Evolutionary conservation across 2,888 invertebrate genomes (phyloP), one percentile per base, ranked within the genome.

Genomic region (Podotricha telesiphe): DNA sequence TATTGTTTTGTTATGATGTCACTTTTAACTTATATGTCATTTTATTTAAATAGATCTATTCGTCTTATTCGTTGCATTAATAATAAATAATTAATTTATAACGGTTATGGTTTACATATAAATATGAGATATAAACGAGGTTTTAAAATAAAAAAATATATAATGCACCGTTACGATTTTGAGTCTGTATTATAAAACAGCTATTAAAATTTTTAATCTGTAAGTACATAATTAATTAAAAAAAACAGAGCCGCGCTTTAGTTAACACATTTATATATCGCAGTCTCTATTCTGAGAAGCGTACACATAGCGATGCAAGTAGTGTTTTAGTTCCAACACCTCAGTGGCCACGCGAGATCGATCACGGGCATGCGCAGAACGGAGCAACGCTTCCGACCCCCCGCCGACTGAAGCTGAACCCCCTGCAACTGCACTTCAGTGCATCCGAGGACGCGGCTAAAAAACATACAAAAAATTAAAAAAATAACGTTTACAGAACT

Each of bases 401-500:
- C 78, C 78, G 19, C 62, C 48, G 62, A 48, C 62, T 50, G 62
- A 58, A 58, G 58, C 58, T 28, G 61, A 28, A 78, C 75, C 73
- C 74, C 67, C 77, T 91, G 91, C 92, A 91, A 89, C 87, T 93
- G 93, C 92, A 93, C 81, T 89, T 81, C 90, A 93, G 91, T 92
- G 92, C 92, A 93, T 84, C 80, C 82, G 78, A 79, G 82, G 83
- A 82, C 90, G 86, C 83, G 81, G 81, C 79, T 76, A 81, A 80
- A 80, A 82, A 84, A 82, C 78, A 80, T 77, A 73, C 79, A 78
- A 82, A 84, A 83, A 50, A 19, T 4, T 15, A 37, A 82, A 81
- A 83, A 82, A 81, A 77, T 80, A 76, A 79, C 80, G 42, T 58
- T 42, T 15, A 77, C 61, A 65, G 70, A 74, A 69, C 40, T 75